Evolutionary conservation across 2,113 vertebrate genomes (phyloP).

Genomic region (Corythornis vintsioides): DNA sequence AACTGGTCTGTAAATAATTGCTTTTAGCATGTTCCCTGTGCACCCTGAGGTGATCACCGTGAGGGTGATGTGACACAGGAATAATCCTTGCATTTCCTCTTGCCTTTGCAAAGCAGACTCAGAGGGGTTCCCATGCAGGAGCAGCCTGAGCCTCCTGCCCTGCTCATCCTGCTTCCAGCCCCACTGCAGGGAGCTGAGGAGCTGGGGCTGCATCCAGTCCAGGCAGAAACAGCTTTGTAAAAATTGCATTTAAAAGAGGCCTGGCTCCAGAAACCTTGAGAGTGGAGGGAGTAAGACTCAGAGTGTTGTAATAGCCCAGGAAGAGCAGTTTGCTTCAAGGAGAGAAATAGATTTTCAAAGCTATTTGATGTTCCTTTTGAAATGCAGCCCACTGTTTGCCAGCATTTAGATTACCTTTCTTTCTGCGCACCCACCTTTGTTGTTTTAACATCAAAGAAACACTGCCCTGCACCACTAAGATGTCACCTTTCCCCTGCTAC

Average conservation of each 20-base stretch:
- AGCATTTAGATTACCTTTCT: conserved; percentile 13
- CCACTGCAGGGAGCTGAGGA: not conserved
- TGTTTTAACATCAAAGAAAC: conserved; percentile 60
- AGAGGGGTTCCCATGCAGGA: accelerated
- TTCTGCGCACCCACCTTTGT: conserved; percentile 23
- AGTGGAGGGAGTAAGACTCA: not conserved
- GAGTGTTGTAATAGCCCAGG: not conserved
- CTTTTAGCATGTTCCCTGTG: not conserved
- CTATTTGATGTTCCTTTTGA: conserved; percentile 38
- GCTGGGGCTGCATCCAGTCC: accelerated
- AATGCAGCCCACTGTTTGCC: conserved; percentile 28
- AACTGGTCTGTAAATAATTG: not conserved
- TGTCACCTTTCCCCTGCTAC: not conserved
- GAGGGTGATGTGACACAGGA: not conserved
- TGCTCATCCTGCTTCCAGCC: not conserved
- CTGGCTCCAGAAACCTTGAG: not conserved
- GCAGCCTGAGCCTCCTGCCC: accelerated
- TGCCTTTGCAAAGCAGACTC: not conserved
- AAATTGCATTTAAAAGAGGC: not conserved
- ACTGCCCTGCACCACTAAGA: not conserved
- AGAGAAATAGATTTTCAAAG: conserved; percentile 51
- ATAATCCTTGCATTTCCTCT: not conserved
- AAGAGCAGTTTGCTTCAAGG: not conserved
- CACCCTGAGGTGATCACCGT: not conserved
- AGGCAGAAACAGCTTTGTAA: not conserved